A percentile compares a stretch with the other conserved stretches of the same genome.
phyloP scores from a whole-genome alignment of 2,888 invertebrate species.

The Diogma glabrata region DNA sequence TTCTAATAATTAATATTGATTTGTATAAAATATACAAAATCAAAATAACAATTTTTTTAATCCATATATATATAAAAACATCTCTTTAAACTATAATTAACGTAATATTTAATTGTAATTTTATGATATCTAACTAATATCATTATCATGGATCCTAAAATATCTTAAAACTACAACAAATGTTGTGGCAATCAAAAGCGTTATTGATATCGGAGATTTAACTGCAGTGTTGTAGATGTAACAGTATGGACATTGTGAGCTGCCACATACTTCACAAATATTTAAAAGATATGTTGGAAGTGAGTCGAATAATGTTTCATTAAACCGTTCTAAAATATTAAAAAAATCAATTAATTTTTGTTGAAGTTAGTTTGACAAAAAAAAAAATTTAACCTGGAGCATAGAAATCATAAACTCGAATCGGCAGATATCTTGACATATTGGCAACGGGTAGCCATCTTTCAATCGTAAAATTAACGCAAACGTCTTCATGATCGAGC shows the following conservation, averaged over 20 bases:
- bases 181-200: slow-evolving; percentile 17
- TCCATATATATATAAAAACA: too few relatives aligned
- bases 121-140: background rate
- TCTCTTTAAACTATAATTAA: too few relatives aligned
- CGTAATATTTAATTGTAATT: too few relatives aligned
- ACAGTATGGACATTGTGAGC: slow-evolving; percentile 88
- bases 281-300: slow-evolving; percentile 75
- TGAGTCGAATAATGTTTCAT: slow-evolving; percentile 83
- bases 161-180: slow-evolving; percentile 16
- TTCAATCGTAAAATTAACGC: slow-evolving; percentile 86
- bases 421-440: slow-evolving; percentile 83
- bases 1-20: too few relatives aligned
- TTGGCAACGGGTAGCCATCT: slow-evolving; percentile 95
- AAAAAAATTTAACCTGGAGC: slow-evolving; percentile 61
- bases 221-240: slow-evolving; percentile 64
- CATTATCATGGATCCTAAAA: slow-evolving; percentile 11
- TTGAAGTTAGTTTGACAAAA: slow-evolving; percentile 5
- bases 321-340: slow-evolving; percentile 65
- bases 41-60: too few relatives aligned
- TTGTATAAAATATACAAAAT: too few relatives aligned
- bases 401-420: slow-evolving; percentile 90
- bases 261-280: slow-evolving; percentile 90
- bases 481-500: slow-evolving; percentile 74
- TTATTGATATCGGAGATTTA: slow-evolving; percentile 17
- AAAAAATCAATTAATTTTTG: slow-evolving; percentile 10